Evolutionary conservation across 2,888 invertebrate genomes (phyloP).

Genomic region (Limnephilus marmoratus): DNA sequence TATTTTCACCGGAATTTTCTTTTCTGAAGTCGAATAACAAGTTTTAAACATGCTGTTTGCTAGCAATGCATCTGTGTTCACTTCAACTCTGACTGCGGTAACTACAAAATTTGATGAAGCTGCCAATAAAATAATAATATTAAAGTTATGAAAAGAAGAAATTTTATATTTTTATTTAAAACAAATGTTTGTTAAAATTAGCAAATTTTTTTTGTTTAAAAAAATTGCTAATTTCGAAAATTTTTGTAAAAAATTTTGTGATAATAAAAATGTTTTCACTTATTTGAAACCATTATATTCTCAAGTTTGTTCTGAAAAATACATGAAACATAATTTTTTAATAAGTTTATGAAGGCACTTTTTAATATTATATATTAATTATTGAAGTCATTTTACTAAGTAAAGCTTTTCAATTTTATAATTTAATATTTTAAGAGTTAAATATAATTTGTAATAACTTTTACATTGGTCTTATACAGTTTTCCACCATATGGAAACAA

Average conservation of each 20-base stretch:
- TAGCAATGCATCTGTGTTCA: too few relatives aligned
- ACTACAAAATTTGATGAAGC: background rate
- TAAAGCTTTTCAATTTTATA: background rate
- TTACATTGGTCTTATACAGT: background rate
- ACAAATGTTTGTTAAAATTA: background rate
- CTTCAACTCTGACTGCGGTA: too few relatives aligned
- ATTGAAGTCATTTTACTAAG: background rate
- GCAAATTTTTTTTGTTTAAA: background rate
- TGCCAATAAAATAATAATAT: background rate
- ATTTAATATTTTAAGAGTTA: background rate
- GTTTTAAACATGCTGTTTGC: too few relatives aligned
- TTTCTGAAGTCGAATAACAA: too few relatives aligned
- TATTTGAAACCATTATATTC: background rate
- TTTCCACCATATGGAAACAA: background rate
- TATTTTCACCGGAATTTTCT: too few relatives aligned
- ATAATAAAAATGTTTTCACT: background rate
- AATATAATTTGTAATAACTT: background rate
- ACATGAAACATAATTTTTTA: background rate
- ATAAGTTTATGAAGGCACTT: background rate
- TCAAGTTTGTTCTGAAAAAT: background rate
- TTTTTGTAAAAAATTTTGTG: background rate
- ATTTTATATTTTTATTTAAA: background rate
- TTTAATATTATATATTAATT: background rate
- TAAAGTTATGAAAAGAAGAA: background rate
- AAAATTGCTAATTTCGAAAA: background rate